phyloP scores from a whole-genome alignment of 2,797 vertebrate species.

The Lagorchestes hirsutus region DNA sequence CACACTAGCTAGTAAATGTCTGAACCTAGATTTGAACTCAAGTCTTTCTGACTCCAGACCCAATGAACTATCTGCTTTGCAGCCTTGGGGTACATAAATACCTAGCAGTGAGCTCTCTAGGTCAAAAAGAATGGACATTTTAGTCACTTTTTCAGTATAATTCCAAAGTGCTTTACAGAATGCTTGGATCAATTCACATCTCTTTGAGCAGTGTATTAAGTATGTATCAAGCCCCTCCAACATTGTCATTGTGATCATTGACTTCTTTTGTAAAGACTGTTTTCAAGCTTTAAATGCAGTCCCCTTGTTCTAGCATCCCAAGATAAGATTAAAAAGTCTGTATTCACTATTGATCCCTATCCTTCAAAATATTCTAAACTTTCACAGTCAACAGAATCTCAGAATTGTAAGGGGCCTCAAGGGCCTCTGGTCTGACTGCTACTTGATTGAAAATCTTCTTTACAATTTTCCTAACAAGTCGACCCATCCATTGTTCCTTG shows the following conservation, averaged over 20 bases:
- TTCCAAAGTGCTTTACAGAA: background rate
- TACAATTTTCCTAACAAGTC: background rate
- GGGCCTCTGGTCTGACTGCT: background rate
- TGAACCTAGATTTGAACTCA: background rate
- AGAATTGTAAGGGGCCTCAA: background rate
- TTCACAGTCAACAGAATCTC: background rate
- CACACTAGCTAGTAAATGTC: background rate
- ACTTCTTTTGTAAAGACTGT: background rate
- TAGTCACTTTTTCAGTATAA: background rate
- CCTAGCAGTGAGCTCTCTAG: background rate
- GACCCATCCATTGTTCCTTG: background rate
- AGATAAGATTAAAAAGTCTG: background rate
- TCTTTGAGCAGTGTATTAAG: background rate
- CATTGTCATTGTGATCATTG: background rate
- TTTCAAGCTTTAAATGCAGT: background rate
- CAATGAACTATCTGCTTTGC: background rate
- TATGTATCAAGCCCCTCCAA: background rate
- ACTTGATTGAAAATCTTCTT: background rate
- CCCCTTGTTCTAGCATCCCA: background rate
- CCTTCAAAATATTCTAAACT: background rate
- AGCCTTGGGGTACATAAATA: background rate
- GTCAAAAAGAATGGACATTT: background rate
- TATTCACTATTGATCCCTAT: background rate
- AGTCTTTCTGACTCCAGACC: background rate
- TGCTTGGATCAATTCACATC: background rate